Conservation (phyloP, 92 coral and sea anemone species). For the Epizoanthus stellaris region DNA sequence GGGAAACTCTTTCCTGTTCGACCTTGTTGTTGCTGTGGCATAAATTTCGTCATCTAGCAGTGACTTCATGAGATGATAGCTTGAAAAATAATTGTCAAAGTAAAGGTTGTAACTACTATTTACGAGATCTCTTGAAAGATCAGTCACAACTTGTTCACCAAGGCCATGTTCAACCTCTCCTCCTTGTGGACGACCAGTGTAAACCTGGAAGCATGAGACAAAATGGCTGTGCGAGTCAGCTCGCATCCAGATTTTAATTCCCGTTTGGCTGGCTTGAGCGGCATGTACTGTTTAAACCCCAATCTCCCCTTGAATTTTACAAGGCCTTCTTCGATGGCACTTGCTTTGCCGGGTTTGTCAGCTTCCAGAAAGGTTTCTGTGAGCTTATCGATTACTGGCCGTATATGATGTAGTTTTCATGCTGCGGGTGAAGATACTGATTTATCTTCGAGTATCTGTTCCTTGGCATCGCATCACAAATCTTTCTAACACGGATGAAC, state of each 20-base stretch:
- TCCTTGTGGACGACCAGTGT: slow-evolving; percentile 46
- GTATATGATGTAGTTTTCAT: slow-evolving; percentile 35
- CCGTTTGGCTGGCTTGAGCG: slow-evolving; percentile 48
- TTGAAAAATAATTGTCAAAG: slow-evolving; percentile 51
- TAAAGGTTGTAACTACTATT: slow-evolving; percentile 36
- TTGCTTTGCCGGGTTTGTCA: slow-evolving; percentile 34
- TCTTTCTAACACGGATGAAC: slow-evolving; percentile 1
- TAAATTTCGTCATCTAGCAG: slow-evolving; percentile 48
- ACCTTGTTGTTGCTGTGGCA: slow-evolving; percentile 43
- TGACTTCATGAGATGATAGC: slow-evolving; percentile 13
- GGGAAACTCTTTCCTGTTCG: slow-evolving; percentile 52
- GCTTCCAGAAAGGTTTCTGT: slow-evolving; percentile 33
- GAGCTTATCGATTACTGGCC: slow-evolving; percentile 19
- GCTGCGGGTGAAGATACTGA: slow-evolving; percentile 10
- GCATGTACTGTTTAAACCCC: slow-evolving; percentile 55
- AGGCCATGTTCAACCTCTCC: slow-evolving; percentile 42
- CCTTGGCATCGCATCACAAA: slow-evolving; percentile 43
- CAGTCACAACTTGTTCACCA: slow-evolving; percentile 40
- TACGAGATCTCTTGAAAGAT: slow-evolving; percentile 17
- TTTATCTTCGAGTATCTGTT: slow-evolving; percentile 41
- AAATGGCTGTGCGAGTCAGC: slow-evolving; percentile 46
- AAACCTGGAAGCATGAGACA: slow-evolving; percentile 39
- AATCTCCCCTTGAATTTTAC: slow-evolving; percentile 56
- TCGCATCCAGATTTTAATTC: slow-evolving; percentile 53
- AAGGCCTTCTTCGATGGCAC: slow-evolving; percentile 52